phyloP scores from a whole-genome alignment of 2,888 invertebrate species.

The Troglohyphantes excavatus region DNA sequence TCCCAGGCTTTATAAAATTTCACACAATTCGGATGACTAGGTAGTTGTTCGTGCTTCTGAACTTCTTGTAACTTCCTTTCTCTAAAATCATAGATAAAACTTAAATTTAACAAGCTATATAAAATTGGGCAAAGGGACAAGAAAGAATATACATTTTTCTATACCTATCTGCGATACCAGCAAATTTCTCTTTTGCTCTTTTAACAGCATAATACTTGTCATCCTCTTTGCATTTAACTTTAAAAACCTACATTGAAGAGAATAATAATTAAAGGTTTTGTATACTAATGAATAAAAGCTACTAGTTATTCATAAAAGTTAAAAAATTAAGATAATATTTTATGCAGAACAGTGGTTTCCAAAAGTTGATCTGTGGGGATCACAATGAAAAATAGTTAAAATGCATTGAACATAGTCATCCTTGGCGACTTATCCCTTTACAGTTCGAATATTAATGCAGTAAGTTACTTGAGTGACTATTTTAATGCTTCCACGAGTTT shows the following conservation, averaged over 20 bases:
- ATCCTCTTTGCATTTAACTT: constrained; percentile 87
- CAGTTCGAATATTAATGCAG: no score
- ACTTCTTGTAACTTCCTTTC: constrained; percentile 87
- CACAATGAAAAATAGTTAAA: no score
- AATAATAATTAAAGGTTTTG: no score
- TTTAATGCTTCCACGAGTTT: no score
- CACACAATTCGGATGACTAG: constrained; percentile 87
- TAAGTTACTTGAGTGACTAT: no score
- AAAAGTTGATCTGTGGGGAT: no score
- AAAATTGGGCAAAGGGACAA: background rate
- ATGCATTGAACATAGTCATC: no score
- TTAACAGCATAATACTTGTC: constrained; percentile 88
- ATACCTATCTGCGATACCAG: constrained; percentile 85
- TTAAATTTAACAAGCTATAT: constrained; percentile 37
- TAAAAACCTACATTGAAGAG: constrained; percentile 85
- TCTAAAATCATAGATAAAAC: constrained; percentile 81
- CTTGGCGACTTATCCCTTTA: no score
- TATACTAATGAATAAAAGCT: background rate
- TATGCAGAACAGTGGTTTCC: no score
- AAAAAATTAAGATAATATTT: background rate
- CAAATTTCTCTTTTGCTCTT: constrained; percentile 86
- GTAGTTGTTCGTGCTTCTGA: constrained; percentile 87
- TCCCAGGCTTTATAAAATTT: constrained; percentile 89
- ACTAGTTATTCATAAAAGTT: background rate
- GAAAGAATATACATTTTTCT: background rate